phyloP scores from a whole-genome alignment of 2,113 vertebrate species.

The Ceuthmochares aereus region DNA sequence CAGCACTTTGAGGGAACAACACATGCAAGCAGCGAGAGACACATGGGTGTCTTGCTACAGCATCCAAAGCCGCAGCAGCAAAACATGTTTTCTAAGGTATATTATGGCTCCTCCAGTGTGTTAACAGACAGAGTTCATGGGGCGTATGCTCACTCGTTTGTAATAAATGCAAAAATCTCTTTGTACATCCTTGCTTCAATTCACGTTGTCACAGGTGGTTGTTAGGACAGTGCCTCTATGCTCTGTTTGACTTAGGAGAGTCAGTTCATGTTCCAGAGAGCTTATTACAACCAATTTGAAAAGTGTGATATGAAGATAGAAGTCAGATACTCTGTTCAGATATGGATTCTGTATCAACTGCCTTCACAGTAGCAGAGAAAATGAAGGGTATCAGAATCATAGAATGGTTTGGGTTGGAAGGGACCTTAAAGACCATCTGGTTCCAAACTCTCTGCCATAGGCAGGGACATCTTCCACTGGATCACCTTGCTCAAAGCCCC shows the following conservation, averaged over 20 bases:
- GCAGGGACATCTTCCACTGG: no score
- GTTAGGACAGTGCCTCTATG: not conserved
- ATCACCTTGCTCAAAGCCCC: no score
- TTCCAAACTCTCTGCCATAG: no score
- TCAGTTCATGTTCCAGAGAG: not conserved
- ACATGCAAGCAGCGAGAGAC: not conserved
- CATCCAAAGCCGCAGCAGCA: not conserved
- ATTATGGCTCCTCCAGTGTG: not conserved
- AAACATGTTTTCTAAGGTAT: not conserved
- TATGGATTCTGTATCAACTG: not conserved
- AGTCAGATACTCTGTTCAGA: not conserved
- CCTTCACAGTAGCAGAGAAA: not conserved
- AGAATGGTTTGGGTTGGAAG: no score
- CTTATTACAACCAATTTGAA: not conserved
- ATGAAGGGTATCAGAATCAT: not conserved
- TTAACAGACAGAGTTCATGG: not conserved
- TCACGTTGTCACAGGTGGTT: not conserved
- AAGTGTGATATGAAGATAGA: not conserved
- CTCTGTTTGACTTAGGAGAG: not conserved
- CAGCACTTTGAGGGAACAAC: not conserved
- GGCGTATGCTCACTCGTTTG: fast-evolving
- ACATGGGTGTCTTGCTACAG: not conserved
- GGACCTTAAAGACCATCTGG: no score
- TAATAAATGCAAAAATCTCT: not conserved
- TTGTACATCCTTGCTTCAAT: not conserved